Conservation (phyloP, 2,888 invertebrate species). For the Cabera pusaria region DNA sequence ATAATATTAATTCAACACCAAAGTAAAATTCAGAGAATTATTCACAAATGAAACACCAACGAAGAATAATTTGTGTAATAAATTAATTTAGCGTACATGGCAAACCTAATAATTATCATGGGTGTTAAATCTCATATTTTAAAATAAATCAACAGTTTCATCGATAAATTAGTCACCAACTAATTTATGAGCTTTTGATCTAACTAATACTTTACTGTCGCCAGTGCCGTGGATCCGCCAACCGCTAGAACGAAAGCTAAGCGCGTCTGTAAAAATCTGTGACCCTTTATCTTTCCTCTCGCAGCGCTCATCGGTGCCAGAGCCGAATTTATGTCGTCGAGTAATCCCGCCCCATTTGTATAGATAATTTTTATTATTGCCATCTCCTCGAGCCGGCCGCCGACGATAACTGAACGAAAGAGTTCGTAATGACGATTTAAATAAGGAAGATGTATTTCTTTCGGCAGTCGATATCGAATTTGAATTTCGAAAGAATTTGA, state of each 20-base stretch:
- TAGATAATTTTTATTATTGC: conserved; percentile 84
- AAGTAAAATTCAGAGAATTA: too few relatives aligned
- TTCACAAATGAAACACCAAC: too few relatives aligned
- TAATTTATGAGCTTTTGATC: too few relatives aligned
- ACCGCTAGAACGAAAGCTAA: conserved; percentile 54
- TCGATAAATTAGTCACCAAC: too few relatives aligned
- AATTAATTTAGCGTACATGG: too few relatives aligned
- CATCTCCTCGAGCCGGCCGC: conserved; percentile 77
- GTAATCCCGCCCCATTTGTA: conserved; percentile 82
- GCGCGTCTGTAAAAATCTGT: conserved; percentile 70
- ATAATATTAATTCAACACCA: too few relatives aligned
- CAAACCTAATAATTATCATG: too few relatives aligned
- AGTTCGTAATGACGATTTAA: conserved; percentile 83
- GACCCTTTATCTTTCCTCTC: conserved; percentile 76
- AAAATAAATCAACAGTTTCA: too few relatives aligned
- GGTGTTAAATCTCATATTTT: too few relatives aligned
- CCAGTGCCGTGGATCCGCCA: conserved; percentile 26
- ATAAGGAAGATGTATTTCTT: conserved; percentile 82
- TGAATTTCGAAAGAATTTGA: conserved; percentile 67
- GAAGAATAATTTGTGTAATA: too few relatives aligned
- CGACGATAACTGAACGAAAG: conserved; percentile 77
- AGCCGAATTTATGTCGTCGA: conserved; percentile 81
- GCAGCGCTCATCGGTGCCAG: conserved; percentile 77
- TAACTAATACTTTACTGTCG: too few relatives aligned
- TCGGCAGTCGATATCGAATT: conserved; percentile 73